Percentiles rank a stretch among this genome's conserved stretches.
These are phyloP conservation scores for Alectura lathami DNA, from an alignment of 2,113 vertebrate species.

Conservation along the genomic window DNA sequence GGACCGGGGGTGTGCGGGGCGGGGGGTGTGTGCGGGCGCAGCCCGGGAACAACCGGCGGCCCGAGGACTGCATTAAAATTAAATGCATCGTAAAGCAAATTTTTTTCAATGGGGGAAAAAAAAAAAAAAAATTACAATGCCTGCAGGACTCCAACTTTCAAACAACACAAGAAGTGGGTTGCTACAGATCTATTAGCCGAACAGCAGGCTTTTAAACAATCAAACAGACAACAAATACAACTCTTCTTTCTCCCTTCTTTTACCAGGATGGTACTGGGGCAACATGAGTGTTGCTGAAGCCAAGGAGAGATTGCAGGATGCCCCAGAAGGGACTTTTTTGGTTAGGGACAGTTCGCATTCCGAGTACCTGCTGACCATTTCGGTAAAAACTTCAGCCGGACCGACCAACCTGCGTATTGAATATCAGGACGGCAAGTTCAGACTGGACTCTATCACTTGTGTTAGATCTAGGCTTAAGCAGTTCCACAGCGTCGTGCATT, in stretches of 20 bases:
- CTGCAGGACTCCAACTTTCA: background rate
- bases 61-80: background rate
- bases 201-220: background rate
- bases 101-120: background rate
- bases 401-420: slow-evolving; percentile 96
- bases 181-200: background rate
- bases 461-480: slow-evolving; percentile 91
- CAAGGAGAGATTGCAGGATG: slow-evolving; percentile 90
- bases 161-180: background rate
- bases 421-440: slow-evolving; percentile 93
- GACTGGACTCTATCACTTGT: slow-evolving; percentile 94
- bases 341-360: slow-evolving; percentile 93
- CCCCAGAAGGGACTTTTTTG: slow-evolving; percentile 92
- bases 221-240: background rate
- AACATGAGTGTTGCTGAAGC: slow-evolving; percentile 92
- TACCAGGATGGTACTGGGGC: slow-evolving; percentile 96
- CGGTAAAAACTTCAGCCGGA: slow-evolving; percentile 92
- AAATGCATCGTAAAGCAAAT: background rate
- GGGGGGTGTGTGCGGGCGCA: no score
- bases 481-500: slow-evolving; percentile 93
- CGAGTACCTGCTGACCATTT: slow-evolving; percentile 95
- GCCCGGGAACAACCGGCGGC: background rate
- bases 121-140: background rate
- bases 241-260: slow-evolving; percentile 42
- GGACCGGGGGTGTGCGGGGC: no score